phyloP scores from a whole-genome alignment of 2,113 vertebrate genomes.

The Onychorhynchus coronatus region DNA sequence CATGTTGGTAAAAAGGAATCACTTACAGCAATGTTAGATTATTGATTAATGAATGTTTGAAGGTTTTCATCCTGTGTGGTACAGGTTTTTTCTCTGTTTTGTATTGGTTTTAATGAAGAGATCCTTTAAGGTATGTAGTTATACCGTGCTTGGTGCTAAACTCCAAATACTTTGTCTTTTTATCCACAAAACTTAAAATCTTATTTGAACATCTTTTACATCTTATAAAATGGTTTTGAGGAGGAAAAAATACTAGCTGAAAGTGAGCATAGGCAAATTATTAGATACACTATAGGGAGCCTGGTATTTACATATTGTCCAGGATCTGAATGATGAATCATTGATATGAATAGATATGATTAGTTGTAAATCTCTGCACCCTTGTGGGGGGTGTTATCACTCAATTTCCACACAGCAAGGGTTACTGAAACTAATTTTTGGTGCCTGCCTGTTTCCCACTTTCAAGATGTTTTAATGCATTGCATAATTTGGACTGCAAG shows the following conservation, averaged over 20 bases:
- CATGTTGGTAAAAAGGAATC: neutral
- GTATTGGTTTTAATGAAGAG: neutral
- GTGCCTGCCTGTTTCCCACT: slow-evolving; percentile 23
- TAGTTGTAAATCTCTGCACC: neutral
- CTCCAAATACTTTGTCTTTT: neutral
- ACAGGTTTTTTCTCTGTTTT: neutral
- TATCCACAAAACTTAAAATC: neutral
- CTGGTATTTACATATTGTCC: neutral
- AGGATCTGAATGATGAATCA: neutral
- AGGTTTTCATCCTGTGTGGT: neutral
- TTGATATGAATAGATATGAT: neutral
- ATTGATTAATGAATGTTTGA: neutral
- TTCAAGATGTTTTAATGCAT: slow-evolving; percentile 13
- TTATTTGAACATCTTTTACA: neutral
- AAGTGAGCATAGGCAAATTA: neutral
- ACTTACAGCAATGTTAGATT: neutral
- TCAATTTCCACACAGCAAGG: slow-evolving; percentile 64
- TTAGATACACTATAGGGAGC: neutral
- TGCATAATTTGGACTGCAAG: slow-evolving; percentile 17
- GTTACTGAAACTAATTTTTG: slow-evolving; percentile 60
- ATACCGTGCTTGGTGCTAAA: neutral
- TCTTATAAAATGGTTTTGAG: neutral
- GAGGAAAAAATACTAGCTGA: neutral
- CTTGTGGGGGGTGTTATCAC: neutral
- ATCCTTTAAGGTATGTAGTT: neutral